A percentile compares a stretch with the other conserved stretches of the same genome.
Conservation (phyloP, 2,888 invertebrate species). For the Autographa gamma region DNA sequence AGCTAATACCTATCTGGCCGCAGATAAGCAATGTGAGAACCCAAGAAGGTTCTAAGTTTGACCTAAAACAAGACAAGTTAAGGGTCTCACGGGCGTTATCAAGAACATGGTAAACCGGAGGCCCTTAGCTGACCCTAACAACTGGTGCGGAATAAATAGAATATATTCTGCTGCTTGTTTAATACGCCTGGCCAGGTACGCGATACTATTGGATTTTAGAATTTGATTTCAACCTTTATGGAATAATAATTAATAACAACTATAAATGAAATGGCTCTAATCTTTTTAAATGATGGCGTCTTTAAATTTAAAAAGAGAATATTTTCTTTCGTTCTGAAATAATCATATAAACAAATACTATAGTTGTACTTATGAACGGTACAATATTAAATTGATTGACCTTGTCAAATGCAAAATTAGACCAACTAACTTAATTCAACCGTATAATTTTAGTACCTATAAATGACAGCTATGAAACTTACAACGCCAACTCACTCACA, state of each 20-base stretch:
- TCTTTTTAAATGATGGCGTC: no score
- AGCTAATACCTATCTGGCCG: neutral
- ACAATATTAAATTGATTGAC: neutral
- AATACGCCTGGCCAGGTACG: slow-evolving; percentile 16
- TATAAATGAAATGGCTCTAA: no score
- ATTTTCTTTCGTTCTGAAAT: no score
- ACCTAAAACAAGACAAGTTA: slow-evolving; percentile 9
- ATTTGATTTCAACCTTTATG: neutral
- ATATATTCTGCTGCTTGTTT: slow-evolving; percentile 25
- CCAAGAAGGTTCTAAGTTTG: neutral
- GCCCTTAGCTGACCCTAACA: slow-evolving; percentile 36
- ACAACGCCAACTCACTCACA: slow-evolving; percentile 40
- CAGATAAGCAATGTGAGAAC: neutral
- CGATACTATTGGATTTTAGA: neutral
- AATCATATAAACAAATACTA: no score
- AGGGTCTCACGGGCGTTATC: slow-evolving; percentile 32
- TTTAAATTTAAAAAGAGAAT: no score
- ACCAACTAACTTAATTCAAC: neutral
- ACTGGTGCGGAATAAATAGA: slow-evolving; percentile 27
- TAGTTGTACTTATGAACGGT: no score
- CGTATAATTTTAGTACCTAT: neutral
- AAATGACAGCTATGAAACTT: slow-evolving; percentile 37
- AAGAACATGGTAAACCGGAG: slow-evolving; percentile 24
- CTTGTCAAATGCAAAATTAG: neutral
- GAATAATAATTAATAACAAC: no score